Base-by-base conservation (phyloP, 2,797 vertebrate genomes). In the Pangasius larnaudii region DNA sequence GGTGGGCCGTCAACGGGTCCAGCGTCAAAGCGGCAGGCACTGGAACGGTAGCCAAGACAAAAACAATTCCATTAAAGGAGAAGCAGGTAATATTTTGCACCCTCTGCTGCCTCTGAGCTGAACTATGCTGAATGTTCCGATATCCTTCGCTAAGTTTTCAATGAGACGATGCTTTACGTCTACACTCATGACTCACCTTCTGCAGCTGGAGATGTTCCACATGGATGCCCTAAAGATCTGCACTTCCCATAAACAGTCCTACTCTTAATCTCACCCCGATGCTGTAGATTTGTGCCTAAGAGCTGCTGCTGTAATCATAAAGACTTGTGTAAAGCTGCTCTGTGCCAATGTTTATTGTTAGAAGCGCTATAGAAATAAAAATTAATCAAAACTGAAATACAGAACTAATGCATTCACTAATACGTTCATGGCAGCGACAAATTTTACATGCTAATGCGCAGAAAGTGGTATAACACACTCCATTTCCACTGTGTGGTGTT, bases 1-100 rank as follows among this genome's bases (percentile, higher is more conserved):
- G 98, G 94, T 99, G 98, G 78, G 98, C 98, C 0, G 98, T 99
- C 93, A 97, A 96, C 0, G 97, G 98, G 94, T 99, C 98, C 63
- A 99, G 96, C 0, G 98, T 98, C 94, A 99, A 93, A 0, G 97
- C 96, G 0, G 97, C 98, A 0, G 98, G 98, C 85, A 99, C 98
- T 99, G 94, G 3, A 18, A 51, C 58, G 19, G 18, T 11, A 49
- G n/a, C 0, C 61, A 56, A 82, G 19, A 67, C 0, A 49, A 51
- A 16, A 79, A 84, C 56, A 51, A 3, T 1, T 4, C 8, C 14
- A 63, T 88, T 77, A 88, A n/a, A 39, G 78, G 9, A 58, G 51
- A n/a, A 33, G 16, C 13, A 8, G 49, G n/a, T 51, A 30, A 49
- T 59, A 61, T 51, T 30, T 10, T 33, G 0, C 16, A 0, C n/a